These are phyloP conservation scores for Colius striatus DNA, from an alignment of 2,113 vertebrate genomes.

Conservation along the genomic window DNA sequence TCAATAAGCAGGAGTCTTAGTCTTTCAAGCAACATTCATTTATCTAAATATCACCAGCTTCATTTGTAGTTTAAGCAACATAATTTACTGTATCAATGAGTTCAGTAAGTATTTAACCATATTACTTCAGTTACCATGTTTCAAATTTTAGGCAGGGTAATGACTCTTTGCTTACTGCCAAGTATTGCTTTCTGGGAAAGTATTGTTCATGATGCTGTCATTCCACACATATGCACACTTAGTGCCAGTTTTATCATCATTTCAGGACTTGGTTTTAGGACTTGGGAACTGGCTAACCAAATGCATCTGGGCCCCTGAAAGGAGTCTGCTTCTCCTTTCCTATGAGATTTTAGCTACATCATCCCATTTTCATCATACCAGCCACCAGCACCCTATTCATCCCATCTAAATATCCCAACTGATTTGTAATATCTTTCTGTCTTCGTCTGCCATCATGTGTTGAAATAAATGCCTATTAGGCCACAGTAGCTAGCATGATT, in stretches of 20 bases:
- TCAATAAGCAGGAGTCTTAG: background rate
- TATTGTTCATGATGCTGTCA: background rate
- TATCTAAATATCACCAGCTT: constrained; percentile 2
- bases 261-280: background rate
- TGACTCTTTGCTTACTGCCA: background rate
- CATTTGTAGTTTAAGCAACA: constrained; percentile 20
- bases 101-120: constrained; percentile 12
- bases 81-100: constrained; percentile 2
- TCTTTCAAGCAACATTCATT: constrained; percentile 24
- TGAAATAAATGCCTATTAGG: background rate
- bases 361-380: background rate
- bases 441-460: background rate
- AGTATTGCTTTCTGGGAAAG: constrained; percentile 3
- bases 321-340: background rate
- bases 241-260: background rate
- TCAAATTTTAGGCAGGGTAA: constrained; percentile 11
- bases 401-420: background rate
- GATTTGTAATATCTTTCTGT: background rate
- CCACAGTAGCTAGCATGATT: background rate
- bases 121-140: background rate
- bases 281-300: background rate
- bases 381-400: background rate
- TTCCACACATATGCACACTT: background rate
- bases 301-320: background rate
- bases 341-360: background rate